Percentiles rank a stretch among this genome's conserved stretches.
Conservation (phyloP, 1,140 invertebrate genomes). For the Battus philenor region DNA sequence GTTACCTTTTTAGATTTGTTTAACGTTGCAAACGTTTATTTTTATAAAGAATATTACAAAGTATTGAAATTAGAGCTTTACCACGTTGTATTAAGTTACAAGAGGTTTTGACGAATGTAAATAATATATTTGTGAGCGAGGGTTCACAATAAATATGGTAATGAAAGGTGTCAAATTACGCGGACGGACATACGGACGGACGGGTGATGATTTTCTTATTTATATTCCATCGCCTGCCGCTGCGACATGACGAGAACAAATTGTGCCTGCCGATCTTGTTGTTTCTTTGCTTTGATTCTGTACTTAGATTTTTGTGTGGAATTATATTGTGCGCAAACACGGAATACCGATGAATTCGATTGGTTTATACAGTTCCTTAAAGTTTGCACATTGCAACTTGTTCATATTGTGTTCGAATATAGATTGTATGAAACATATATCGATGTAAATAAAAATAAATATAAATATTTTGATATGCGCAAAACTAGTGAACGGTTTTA, state of each 20-base stretch:
- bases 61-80: conserved; percentile 19
- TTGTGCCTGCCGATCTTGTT: conserved; percentile 27
- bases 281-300: conserved; percentile 29
- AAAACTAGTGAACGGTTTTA: too few relatives aligned
- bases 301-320: too few relatives aligned
- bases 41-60: neutral
- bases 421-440: too few relatives aligned
- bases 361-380: too few relatives aligned
- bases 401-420: too few relatives aligned
- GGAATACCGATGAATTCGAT: too few relatives aligned
- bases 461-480: too few relatives aligned
- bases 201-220: conserved; percentile 62
- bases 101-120: conserved; percentile 23
- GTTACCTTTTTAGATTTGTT: conserved; percentile 35
- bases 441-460: too few relatives aligned
- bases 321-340: too few relatives aligned
- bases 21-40: conserved; percentile 21
- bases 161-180: conserved; percentile 50
- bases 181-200: conserved; percentile 43
- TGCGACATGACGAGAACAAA: conserved; percentile 44
- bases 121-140: conserved; percentile 18
- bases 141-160: conserved; percentile 65
- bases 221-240: conserved; percentile 36
- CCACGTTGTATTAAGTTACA: conserved; percentile 38
- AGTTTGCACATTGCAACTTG: too few relatives aligned